Evolutionary conservation across 2,888 invertebrate species (phyloP).

Genomic region (Callinectes sapidus): DNA sequence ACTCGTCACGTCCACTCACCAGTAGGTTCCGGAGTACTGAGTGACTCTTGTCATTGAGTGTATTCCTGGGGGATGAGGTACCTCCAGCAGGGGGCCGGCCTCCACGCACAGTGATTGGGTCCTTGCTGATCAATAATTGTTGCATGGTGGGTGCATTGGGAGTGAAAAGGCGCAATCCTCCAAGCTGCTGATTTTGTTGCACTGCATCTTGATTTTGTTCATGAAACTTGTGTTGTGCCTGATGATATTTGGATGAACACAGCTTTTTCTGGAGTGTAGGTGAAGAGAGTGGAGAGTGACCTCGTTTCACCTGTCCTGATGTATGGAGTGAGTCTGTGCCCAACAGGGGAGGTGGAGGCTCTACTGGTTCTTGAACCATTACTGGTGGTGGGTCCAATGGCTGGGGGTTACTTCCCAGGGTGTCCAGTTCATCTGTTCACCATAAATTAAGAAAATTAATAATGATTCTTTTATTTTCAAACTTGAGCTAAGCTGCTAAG

Average conservation of each 20-base stretch:
- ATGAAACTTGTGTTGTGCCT: neutral
- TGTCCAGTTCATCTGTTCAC: constrained; percentile 53
- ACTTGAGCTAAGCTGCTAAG: neutral
- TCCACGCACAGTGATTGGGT: constrained; percentile 65
- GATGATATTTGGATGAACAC: constrained; percentile 48
- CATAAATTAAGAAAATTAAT: neutral
- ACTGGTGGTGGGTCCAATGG: constrained; percentile 51
- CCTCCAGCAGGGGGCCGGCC: constrained; percentile 61
- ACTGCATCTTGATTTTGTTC: constrained; percentile 36
- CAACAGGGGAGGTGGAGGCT: constrained; percentile 59
- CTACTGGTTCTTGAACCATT: constrained; percentile 58
- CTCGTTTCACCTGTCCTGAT: constrained; percentile 44
- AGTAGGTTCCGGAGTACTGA: constrained; percentile 93
- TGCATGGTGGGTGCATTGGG: constrained; percentile 70
- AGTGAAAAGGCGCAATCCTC: constrained; percentile 59
- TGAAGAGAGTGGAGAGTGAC: constrained; percentile 56
- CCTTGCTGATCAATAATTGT: constrained; percentile 71
- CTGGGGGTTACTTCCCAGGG: constrained; percentile 4
- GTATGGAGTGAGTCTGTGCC: constrained; percentile 37
- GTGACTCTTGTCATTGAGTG: constrained; percentile 48
- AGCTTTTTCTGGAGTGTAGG: constrained; percentile 63
- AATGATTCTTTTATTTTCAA: neutral
- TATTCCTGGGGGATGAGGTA: constrained; percentile 36
- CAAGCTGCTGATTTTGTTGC: constrained; percentile 37
- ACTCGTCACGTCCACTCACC: constrained; percentile 95